phyloP scores from a whole-genome alignment of 2,888 invertebrate genomes.

The Nebria brevicollis region DNA sequence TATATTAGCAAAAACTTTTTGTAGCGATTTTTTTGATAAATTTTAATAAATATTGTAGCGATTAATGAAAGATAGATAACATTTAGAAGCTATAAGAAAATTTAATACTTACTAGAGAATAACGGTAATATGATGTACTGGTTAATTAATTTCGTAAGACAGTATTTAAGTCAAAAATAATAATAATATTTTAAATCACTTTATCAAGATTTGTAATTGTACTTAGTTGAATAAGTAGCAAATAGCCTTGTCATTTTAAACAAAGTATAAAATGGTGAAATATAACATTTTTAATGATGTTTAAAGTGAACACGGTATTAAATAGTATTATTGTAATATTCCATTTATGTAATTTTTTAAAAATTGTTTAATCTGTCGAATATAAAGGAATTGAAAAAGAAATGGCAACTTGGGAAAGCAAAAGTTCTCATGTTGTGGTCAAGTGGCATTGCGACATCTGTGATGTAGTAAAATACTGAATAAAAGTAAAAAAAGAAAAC shows the following conservation, averaged over 20 bases:
- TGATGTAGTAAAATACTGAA: conserved; percentile 15
- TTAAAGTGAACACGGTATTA: neutral
- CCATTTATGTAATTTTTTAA: neutral
- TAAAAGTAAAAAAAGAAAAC: neutral
- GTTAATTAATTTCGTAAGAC: too few species aligned
- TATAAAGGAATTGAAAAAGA: neutral
- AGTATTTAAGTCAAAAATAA: too few species aligned
- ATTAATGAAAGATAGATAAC: too few species aligned
- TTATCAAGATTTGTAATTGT: neutral
- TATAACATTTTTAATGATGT: neutral
- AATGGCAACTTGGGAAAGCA: neutral
- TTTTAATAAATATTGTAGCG: too few species aligned
- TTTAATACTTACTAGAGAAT: too few species aligned
- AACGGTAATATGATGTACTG: too few species aligned
- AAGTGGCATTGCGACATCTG: conserved; percentile 16
- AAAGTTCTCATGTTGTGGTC: conserved; percentile 6
- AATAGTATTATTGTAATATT: neutral
- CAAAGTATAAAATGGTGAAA: neutral
- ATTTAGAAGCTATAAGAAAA: too few species aligned
- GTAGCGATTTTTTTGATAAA: too few species aligned
- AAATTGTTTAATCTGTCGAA: neutral
- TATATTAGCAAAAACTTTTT: too few species aligned
- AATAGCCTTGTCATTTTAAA: neutral
- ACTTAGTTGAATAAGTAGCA: neutral
- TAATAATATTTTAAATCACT: neutral